Conservation (phyloP, 2,888 invertebrate species). For the Heteropelma amictum region DNA sequence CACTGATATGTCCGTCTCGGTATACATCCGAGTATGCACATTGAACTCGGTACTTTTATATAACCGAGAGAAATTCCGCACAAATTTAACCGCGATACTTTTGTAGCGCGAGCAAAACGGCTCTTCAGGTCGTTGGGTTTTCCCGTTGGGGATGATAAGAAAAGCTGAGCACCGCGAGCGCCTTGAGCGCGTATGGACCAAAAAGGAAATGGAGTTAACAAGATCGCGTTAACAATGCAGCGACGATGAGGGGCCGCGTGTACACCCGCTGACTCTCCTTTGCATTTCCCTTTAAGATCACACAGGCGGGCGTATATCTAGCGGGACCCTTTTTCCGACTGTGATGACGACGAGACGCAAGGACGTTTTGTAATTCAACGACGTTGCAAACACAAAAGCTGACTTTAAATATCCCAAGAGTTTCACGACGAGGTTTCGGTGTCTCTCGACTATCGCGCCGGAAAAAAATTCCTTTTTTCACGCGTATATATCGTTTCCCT, state of each 20-base stretch:
- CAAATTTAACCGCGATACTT: conserved; percentile 13
- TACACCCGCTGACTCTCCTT: neutral
- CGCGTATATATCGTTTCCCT: neutral
- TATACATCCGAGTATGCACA: no score
- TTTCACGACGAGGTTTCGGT: neutral
- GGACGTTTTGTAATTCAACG: conserved; percentile 17
- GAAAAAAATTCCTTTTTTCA: neutral
- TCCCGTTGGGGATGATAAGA: conserved; percentile 38
- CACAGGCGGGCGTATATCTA: neutral
- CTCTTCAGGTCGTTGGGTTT: conserved; percentile 52
- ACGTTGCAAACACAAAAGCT: neutral
- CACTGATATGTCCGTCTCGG: no score
- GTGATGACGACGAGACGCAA: neutral
- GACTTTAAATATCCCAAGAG: conserved; percentile 24
- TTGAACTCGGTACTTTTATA: neutral
- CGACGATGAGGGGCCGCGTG: conserved; percentile 49
- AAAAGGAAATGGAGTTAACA: conserved; percentile 58
- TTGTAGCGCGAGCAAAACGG: conserved; percentile 33
- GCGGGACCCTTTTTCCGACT: conserved; percentile 4
- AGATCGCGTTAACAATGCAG: conserved; percentile 62
- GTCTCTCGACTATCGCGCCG: neutral
- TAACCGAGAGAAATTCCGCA: neutral
- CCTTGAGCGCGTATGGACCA: conserved; percentile 25
- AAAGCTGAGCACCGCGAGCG: conserved; percentile 33
- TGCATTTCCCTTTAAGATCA: conserved; percentile 10